Percentiles rank a stretch among this genome's conserved stretches.
Evolutionary conservation across 2,888 invertebrate genomes (phyloP).

Genomic region (Pollenia griseotomentosa): DNA sequence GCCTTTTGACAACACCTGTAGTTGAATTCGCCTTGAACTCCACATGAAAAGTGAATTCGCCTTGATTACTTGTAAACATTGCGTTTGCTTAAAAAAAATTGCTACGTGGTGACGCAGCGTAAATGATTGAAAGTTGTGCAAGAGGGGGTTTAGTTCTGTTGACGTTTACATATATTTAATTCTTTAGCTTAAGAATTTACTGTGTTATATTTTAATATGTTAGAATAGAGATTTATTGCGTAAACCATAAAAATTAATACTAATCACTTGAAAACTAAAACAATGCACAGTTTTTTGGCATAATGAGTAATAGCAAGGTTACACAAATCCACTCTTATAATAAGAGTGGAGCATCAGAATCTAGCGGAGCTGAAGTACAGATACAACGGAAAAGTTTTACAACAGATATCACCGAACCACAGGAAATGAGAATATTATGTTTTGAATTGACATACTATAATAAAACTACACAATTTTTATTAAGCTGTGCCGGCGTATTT

Average conservation of each 20-base stretch:
- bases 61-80: too few species aligned
- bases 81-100: too few species aligned
- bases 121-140: conserved; percentile 3
- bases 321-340: conserved; percentile 27
- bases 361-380: not conserved
- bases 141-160: conserved; percentile 38
- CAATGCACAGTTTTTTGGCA: not conserved
- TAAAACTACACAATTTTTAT: conserved; percentile 88
- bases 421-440: conserved; percentile 88
- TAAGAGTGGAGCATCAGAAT: not conserved
- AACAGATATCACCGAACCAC: conserved; percentile 38
- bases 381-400: conserved; percentile 57
- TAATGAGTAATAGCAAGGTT: conserved; percentile 41
- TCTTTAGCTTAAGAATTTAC: conserved; percentile 3
- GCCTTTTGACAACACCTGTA: too few species aligned
- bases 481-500: conserved; percentile 92
- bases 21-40: too few species aligned
- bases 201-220: not conserved
- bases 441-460: conserved; percentile 89
- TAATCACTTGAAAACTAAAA: not conserved
- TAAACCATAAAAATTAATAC: not conserved
- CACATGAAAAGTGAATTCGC: too few species aligned
- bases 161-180: conserved; percentile 18
- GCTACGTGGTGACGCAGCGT: too few species aligned
- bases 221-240: not conserved